Base-by-base conservation (phyloP, 2,797 vertebrate species). In the Protosalanx chinensis region DNA sequence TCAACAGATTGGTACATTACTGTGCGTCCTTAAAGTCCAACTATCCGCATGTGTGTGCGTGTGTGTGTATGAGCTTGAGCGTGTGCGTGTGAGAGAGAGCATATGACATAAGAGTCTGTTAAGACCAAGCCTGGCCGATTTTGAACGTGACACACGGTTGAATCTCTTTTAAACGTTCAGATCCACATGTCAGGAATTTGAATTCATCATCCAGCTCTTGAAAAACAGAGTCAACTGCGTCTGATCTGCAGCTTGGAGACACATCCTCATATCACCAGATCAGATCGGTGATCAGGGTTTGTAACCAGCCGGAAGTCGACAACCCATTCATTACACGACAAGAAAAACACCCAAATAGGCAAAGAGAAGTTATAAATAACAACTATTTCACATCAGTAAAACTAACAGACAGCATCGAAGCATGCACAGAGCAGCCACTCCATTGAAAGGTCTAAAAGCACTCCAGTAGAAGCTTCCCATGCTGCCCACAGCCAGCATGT, bases 31-130 rank as follows among this genome's bases (percentile, higher is more conserved):
- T 57, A 56, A 64, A 29, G 70, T 68, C 70, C 70, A 37, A 77
- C 73, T 75, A 72, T 66, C 29, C 69, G 78, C 77, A 53, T 72
- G 75, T 72, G 56, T 65, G 27, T 33, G 51, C 29, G 33, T 37
- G 67, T 66, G 64, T 71, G 67, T 63, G 51, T 62, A 49, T 74
- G 72, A 29, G 51, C 12, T 7, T 58, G 67, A 57, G 53, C 32
- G 53, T 68, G 53, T 68, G 30, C 35, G 59, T 60, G 59, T 29
- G 13, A 12, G 15, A 18, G 51, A 16, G 51, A 56, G 6, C 51
- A 64, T 46, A 8, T 49, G 12, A 65, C 64, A 65, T 10, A 15
- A 60, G 27, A 23, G 58, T 60, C 29, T 29, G 27, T 4, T 12
- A 5, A 64, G 18, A n/a, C 20, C 20, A 33, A 35, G 63, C 41